These are phyloP conservation scores for Xestia rhomboidea DNA, from an alignment of 2,888 invertebrate species.

Conservation along the genomic window DNA sequence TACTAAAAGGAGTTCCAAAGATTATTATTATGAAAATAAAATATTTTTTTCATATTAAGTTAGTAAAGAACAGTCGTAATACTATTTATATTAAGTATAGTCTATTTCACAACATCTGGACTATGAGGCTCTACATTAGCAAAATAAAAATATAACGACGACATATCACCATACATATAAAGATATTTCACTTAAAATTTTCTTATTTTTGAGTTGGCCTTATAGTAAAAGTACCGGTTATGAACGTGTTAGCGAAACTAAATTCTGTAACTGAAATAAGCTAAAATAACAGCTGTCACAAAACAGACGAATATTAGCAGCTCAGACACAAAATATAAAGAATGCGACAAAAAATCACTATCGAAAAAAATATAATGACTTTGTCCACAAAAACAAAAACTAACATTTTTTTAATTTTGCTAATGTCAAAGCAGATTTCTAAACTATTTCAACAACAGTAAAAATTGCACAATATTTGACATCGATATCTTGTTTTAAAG, in stretches of 20 bases:
- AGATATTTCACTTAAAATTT: not conserved
- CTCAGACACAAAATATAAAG: not conserved
- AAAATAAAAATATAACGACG: conserved; percentile 37
- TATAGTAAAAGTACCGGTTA: not conserved
- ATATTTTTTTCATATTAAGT: conserved; percentile 60
- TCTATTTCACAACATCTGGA: conserved; percentile 79
- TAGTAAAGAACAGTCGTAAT: conserved; percentile 67
- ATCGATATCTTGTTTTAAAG: conserved; percentile 68
- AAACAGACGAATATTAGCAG: not conserved
- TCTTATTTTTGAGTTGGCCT: not conserved
- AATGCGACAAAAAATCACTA: conserved; percentile 36
- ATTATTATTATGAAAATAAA: conserved; percentile 50
- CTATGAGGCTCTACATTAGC: conserved; percentile 62
- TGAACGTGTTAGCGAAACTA: not conserved
- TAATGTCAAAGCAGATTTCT: conserved; percentile 59
- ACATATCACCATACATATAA: not conserved
- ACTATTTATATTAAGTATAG: conserved; percentile 65
- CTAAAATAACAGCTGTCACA: conserved; percentile 9
- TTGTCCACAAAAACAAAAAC: not conserved
- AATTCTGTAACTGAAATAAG: not conserved
- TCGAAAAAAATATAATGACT: conserved; percentile 35
- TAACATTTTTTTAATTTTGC: conserved; percentile 51
- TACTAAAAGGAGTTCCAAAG: conserved; percentile 45
- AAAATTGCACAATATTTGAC: conserved; percentile 76
- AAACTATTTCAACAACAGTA: conserved; percentile 72